A percentile compares a stretch with the other conserved stretches of the same genome.
phyloP scores from a whole-genome alignment of 2,888 invertebrate genomes.

The Chalcis sispes region DNA sequence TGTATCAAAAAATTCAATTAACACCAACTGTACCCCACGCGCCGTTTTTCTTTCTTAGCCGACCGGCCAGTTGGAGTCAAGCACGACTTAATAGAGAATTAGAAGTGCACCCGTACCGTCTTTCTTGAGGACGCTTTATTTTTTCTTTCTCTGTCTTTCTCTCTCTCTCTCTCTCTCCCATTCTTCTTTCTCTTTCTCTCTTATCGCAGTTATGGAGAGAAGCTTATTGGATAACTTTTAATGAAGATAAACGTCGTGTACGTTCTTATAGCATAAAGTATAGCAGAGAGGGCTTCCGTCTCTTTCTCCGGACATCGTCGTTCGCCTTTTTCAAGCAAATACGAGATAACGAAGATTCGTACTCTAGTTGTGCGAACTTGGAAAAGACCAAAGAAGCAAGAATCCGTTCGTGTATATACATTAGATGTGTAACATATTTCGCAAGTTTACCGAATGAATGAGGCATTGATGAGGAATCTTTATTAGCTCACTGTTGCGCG shows the following conservation, averaged over 20 bases:
- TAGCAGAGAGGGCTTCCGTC: neutral
- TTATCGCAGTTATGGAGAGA: conserved; percentile 39
- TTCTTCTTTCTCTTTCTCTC: conserved; percentile 15
- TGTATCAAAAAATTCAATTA: conserved; percentile 34
- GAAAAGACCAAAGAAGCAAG: neutral
- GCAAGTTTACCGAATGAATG: conserved; percentile 41
- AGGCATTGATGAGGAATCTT: conserved; percentile 48
- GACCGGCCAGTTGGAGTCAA: neutral
- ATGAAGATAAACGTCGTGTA: conserved; percentile 43
- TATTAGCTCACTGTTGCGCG: conserved; percentile 45
- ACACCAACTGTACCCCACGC: neutral
- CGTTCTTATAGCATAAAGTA: neutral
- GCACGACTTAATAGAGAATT: conserved; percentile 24
- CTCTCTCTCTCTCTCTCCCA: conserved; percentile 1
- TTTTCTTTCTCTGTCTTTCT: neutral
- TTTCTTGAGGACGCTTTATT: conserved; percentile 5
- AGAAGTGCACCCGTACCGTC: conserved; percentile 6
- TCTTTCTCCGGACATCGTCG: neutral
- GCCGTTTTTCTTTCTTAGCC: conserved; percentile 24
- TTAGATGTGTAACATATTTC: conserved; percentile 14
- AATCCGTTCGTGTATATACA: neutral
- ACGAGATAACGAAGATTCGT: too few relatives aligned
- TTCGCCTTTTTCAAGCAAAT: neutral
- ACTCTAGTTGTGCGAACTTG: neutral
- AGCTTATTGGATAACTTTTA: conserved; percentile 51